These are phyloP conservation scores for Polyodon spathula DNA, from an alignment of 2,113 vertebrate species.

Conservation along the genomic window DNA sequence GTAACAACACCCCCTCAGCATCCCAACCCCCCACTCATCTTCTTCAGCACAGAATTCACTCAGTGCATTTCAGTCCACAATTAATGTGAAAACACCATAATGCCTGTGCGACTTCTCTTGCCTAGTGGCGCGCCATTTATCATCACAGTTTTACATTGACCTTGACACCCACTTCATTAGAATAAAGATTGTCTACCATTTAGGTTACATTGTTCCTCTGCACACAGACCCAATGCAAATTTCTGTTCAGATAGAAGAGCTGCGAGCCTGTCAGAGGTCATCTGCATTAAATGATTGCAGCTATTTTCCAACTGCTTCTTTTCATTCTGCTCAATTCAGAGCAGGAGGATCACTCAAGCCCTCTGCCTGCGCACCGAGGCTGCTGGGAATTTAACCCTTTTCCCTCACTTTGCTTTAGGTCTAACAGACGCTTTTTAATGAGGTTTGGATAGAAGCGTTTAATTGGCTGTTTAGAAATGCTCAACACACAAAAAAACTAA, in stretches of 20 bases:
- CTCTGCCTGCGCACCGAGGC: constrained; percentile 67
- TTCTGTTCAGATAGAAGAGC: constrained; percentile 75
- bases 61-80: constrained; percentile 69
- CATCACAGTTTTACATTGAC: constrained; percentile 87
- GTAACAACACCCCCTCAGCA: no score
- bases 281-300: constrained; percentile 84
- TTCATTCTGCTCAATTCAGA: constrained; percentile 76
- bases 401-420: constrained; percentile 39
- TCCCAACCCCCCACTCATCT: constrained; percentile 1
- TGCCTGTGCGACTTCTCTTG: constrained; percentile 69
- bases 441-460: constrained; percentile 26
- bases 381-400: constrained; percentile 77
- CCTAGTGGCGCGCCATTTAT: constrained; percentile 79
- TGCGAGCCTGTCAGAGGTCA: constrained; percentile 78
- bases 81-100: constrained; percentile 76
- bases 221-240: constrained; percentile 82
- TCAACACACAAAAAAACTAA: constrained; percentile 16
- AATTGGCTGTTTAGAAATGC: constrained; percentile 24
- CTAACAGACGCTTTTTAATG: constrained; percentile 28
- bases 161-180: constrained; percentile 97
- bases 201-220: constrained; percentile 87
- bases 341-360: constrained; percentile 70
- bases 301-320: constrained; percentile 82
- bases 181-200: constrained; percentile 98
- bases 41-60: constrained; percentile 42